Evolutionary conservation across 2,888 invertebrate genomes (phyloP).

Genomic region (Galerucella calmariensis): DNA sequence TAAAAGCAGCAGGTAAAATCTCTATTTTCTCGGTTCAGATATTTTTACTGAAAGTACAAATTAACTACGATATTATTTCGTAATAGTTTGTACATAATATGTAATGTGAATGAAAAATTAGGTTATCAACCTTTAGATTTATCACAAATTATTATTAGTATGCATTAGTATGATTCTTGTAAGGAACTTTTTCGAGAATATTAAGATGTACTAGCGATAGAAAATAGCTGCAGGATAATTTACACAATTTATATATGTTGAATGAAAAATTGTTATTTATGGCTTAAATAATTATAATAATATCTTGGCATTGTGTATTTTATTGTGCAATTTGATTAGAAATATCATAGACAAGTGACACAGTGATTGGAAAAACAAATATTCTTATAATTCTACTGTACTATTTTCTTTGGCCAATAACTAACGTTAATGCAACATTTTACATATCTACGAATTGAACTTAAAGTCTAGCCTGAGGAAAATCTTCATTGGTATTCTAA

Average conservation of each 20-base stretch:
- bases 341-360: too few species aligned
- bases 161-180: background rate
- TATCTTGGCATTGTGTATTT: too few species aligned
- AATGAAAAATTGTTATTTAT: background rate
- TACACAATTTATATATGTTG: background rate
- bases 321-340: too few species aligned
- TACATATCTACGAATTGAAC: too few species aligned
- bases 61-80: background rate
- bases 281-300: background rate
- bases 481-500: background rate
- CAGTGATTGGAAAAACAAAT: too few species aligned
- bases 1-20: too few species aligned
- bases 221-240: background rate
- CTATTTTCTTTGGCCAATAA: too few species aligned
- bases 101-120: background rate
- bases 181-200: background rate
- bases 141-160: constrained; percentile 2
- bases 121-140: background rate
- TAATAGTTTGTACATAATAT: background rate
- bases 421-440: too few species aligned
- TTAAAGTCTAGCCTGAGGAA: background rate
- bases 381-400: too few species aligned
- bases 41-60: background rate
- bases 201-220: too few species aligned
- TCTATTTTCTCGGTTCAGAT: constrained; percentile 1